Conservation (phyloP, 2,797 vertebrate species). For the Crax fasciolata region DNA sequence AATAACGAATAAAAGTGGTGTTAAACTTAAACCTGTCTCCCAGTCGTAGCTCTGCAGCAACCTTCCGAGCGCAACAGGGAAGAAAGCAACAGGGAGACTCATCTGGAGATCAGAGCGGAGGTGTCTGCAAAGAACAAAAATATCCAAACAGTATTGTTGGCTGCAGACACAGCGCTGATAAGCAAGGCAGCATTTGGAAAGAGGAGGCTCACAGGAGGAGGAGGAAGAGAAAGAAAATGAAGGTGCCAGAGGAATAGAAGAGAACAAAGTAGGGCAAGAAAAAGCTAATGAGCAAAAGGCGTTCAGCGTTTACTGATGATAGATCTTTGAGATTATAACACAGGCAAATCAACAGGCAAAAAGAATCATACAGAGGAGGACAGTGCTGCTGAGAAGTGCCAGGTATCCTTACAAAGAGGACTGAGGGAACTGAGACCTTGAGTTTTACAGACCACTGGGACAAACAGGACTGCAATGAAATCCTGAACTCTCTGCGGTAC, state of each 20-base stretch:
- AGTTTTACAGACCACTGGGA: not conserved
- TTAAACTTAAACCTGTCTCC: slow-evolving; percentile 37
- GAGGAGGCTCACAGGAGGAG: slow-evolving; percentile 2
- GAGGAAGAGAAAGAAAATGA: slow-evolving; percentile 26
- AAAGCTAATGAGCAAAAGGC: slow-evolving; percentile 25
- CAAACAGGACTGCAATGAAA: not conserved
- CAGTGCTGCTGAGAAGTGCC: not conserved
- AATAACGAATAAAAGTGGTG: not conserved
- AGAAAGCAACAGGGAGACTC: slow-evolving; percentile 34
- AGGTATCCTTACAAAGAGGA: not conserved
- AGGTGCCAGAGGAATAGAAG: not conserved
- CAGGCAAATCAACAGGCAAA: not conserved
- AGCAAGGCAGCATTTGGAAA: slow-evolving; percentile 3
- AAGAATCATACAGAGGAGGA: not conserved
- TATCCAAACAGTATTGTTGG: slow-evolving; percentile 13
- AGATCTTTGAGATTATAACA: not conserved
- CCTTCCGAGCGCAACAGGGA: slow-evolving; percentile 20
- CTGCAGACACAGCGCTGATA: slow-evolving; percentile 33
- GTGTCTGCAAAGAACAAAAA: slow-evolving; percentile 63
- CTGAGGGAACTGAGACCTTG: not conserved
- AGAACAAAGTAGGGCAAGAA: slow-evolving; percentile 15
- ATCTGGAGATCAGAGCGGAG: slow-evolving; percentile 32
- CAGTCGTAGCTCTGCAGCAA: slow-evolving; percentile 27
- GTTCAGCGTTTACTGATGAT: slow-evolving; percentile 16
- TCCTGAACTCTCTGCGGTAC: not conserved